Evolutionary conservation across 2,797 vertebrate species (phyloP).

Genomic region (Hipposideros larvatus): DNA sequence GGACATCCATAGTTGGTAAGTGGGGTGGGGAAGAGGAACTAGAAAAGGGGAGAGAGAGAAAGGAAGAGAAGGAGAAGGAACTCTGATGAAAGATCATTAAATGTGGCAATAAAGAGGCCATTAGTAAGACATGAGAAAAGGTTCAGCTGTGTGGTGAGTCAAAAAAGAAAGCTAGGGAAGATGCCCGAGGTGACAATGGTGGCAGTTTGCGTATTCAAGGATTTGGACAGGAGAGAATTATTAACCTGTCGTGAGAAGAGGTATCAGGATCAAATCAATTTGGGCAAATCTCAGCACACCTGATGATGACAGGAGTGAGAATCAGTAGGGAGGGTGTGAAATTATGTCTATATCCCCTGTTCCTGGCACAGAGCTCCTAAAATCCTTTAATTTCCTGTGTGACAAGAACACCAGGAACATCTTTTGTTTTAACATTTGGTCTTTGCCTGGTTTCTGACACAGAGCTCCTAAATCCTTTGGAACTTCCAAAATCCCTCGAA

Average conservation of each 20-base stretch:
- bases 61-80: not conserved
- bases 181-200: not conserved
- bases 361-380: conserved; percentile 15
- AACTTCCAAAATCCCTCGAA: not conserved
- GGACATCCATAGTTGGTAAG: not conserved
- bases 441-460: conserved; percentile 9
- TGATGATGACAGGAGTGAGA: not conserved
- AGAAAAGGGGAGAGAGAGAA: not conserved
- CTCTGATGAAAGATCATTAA: conserved; percentile 31
- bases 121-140: not conserved
- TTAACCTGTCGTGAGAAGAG: not conserved
- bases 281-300: not conserved
- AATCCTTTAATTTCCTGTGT: not conserved
- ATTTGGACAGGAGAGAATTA: not conserved
- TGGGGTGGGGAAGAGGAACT: not conserved
- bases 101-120: conserved; percentile 24
- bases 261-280: not conserved
- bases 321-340: not conserved
- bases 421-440: not conserved
- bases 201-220: not conserved
- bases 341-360: not conserved
- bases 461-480: conserved; percentile 5
- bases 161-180: not conserved
- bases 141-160: conserved; percentile 4
- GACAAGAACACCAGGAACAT: not conserved